These are phyloP conservation scores for Gymnoscopelus braueri DNA, from an alignment of 2,797 vertebrate genomes.

Conservation along the genomic window DNA sequence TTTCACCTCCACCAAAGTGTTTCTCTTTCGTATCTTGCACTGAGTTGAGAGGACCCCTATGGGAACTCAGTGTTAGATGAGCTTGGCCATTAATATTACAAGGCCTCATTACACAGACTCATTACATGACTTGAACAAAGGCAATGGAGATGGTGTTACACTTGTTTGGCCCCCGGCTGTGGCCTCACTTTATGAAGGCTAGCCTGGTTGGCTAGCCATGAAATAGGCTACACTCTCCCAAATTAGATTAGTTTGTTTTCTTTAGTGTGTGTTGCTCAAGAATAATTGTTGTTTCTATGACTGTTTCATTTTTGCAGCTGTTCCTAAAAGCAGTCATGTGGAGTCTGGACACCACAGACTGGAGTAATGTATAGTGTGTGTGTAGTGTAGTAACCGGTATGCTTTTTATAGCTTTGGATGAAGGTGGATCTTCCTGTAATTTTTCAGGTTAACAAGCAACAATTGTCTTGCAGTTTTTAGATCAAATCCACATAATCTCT, in stretches of 20 bases:
- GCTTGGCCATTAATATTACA: constrained; percentile 75
- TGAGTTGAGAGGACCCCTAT: constrained; percentile 14
- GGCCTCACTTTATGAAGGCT: constrained; percentile 2
- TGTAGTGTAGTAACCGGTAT: too few species aligned
- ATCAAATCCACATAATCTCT: too few species aligned
- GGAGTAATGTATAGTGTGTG: too few species aligned
- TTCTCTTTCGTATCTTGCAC: constrained; percentile 14
- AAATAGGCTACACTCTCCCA: neutral
- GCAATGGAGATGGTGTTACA: constrained; percentile 66
- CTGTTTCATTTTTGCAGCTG: too few species aligned
- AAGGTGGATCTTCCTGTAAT: too few species aligned
- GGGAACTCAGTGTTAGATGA: constrained; percentile 53
- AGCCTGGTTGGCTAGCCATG: neutral
- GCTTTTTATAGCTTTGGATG: too few species aligned
- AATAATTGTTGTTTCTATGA: too few species aligned
- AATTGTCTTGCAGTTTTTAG: too few species aligned
- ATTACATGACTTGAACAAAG: constrained; percentile 78
- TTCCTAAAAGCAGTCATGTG: too few species aligned
- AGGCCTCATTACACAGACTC: constrained; percentile 80
- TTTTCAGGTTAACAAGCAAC: too few species aligned
- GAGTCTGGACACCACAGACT: too few species aligned
- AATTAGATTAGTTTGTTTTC: neutral
- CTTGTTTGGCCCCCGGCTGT: constrained; percentile 23
- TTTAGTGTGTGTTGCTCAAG: too few species aligned
- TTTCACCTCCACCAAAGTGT: neutral